A percentile compares a stretch with the other conserved stretches of the same genome.
Evolutionary conservation across 2,113 vertebrate genomes (phyloP).

Genomic region (Gallinago paraguaiae): DNA sequence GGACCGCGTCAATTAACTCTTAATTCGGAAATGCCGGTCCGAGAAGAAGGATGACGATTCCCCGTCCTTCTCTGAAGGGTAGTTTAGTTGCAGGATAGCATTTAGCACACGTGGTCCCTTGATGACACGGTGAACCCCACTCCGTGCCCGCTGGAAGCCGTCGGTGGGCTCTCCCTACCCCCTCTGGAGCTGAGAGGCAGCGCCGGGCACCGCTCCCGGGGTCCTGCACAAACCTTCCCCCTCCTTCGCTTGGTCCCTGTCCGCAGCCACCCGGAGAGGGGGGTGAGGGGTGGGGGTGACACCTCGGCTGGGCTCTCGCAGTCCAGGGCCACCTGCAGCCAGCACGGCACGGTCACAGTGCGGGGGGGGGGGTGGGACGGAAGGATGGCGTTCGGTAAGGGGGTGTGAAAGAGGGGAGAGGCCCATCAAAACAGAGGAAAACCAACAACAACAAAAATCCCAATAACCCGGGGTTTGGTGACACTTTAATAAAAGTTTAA

Average conservation of each 20-base stretch:
- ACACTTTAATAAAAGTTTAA: neutral
- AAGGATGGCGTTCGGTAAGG: neutral
- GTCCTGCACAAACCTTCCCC: neutral
- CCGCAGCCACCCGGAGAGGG: neutral
- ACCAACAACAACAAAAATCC: too few species aligned
- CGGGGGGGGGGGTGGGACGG: too few species aligned
- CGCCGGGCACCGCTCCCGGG: neutral
- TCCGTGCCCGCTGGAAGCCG: neutral
- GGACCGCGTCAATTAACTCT: neutral
- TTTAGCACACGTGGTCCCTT: neutral
- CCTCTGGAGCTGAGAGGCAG: neutral
- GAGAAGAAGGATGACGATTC: neutral
- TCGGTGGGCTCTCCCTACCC: neutral
- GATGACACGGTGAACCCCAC: neutral
- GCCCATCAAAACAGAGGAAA: neutral
- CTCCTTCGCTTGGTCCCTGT: neutral
- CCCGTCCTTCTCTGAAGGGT: neutral
- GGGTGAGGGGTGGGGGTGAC: too few species aligned
- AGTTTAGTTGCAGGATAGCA: neutral
- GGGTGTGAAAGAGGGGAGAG: neutral
- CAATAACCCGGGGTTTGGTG: rapidly evolving
- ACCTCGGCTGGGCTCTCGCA: too few species aligned
- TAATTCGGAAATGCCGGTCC: neutral
- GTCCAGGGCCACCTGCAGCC: neutral
- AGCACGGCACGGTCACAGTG: rapidly evolving